Conservation (phyloP, 2,797 vertebrate species). For the Xerus rutilus region DNA sequence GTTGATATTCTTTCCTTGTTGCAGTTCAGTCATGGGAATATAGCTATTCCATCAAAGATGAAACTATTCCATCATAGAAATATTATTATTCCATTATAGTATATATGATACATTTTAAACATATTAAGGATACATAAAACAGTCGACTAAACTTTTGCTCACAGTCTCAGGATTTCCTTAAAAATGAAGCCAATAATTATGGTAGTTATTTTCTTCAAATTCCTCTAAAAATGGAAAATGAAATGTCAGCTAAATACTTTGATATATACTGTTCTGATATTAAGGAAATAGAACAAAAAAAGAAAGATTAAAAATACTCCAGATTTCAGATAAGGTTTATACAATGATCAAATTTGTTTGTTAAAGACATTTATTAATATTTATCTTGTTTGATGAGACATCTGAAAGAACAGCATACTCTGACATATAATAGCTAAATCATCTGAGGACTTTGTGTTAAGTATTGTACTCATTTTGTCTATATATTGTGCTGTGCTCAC, state of each 20-base stretch:
- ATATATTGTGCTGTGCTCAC: neutral
- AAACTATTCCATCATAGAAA: too few species aligned
- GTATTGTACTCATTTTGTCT: neutral
- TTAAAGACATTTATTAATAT: neutral
- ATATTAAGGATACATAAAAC: neutral
- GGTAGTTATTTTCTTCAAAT: neutral
- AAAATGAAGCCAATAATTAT: conserved; percentile 1
- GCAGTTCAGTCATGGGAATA: neutral
- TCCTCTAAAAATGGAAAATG: neutral
- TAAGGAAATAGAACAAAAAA: conserved; percentile 11
- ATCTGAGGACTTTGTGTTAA: conserved; percentile 17
- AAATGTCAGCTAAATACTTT: neutral
- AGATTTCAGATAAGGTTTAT: neutral
- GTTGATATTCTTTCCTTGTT: neutral
- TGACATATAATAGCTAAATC: neutral
- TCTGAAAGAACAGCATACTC: neutral
- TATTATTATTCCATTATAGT: too few species aligned
- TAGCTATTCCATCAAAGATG: neutral
- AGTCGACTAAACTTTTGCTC: conserved; percentile 5
- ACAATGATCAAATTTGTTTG: conserved; percentile 23
- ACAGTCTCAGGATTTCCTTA: neutral
- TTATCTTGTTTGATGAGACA: neutral
- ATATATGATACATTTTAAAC: neutral
- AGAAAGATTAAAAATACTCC: neutral
- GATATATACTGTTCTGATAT: neutral